Percentiles rank a stretch among this genome's conserved stretches.
These are phyloP conservation scores for Suncus etruscus DNA, from an alignment of 2,113 vertebrate species.

Conservation along the genomic window DNA sequence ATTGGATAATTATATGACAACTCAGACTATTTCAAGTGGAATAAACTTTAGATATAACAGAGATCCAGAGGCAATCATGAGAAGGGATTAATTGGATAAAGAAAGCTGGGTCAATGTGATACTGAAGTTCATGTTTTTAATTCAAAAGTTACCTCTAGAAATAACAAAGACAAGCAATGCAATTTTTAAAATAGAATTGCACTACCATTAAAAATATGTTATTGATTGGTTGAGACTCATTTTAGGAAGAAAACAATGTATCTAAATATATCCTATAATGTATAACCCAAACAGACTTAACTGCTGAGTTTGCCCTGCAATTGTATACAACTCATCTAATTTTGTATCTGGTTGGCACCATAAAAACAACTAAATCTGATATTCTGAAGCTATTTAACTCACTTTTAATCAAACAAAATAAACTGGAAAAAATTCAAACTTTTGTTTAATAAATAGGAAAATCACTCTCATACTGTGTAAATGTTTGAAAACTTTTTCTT, in stretches of 20 bases:
- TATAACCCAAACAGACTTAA: background rate
- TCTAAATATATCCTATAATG: background rate
- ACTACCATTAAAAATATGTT: background rate
- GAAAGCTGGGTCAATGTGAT: background rate
- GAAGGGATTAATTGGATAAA: background rate
- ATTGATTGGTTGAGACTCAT: background rate
- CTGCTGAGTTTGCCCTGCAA: background rate
- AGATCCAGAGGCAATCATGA: background rate
- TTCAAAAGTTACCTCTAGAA: background rate
- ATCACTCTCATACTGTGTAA: background rate
- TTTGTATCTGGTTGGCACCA: background rate
- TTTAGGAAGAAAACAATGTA: background rate
- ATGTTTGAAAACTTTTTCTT: background rate
- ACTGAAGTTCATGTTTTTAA: background rate
- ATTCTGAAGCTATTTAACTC: background rate
- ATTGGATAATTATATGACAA: background rate
- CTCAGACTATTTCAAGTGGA: background rate
- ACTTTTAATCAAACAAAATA: background rate
- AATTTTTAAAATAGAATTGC: background rate
- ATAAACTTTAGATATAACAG: fast-evolving
- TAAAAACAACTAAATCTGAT: background rate
- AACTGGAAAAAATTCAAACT: background rate
- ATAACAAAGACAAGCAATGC: background rate
- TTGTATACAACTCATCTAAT: background rate
- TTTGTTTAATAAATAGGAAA: background rate